Evolutionary conservation across 1,140 invertebrate genomes (phyloP), one percentile per base, ranked within the genome.

Genomic region (Eurosta solidaginis): DNA sequence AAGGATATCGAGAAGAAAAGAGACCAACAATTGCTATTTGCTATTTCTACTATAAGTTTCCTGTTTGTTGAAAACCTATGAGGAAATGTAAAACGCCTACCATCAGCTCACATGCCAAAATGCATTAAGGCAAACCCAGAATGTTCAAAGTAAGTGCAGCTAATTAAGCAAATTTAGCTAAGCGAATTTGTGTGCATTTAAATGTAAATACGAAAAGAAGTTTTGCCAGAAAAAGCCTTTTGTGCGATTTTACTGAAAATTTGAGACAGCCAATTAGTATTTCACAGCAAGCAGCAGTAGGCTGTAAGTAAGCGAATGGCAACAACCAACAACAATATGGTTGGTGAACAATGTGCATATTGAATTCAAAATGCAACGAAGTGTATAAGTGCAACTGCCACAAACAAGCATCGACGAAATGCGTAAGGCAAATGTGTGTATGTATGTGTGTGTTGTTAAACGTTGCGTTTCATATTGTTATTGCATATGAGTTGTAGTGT

Each of bases 341-440:
- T 40, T 68, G 22, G 6, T 33, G 59, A 33, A 29, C 4, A 40
- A 68, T 33, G 40, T 68, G 59, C 59, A 36, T n/a, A n/a, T 29
- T 68, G 59, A 68, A 68, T 68, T 29, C 59, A 68, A 68, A 68
- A 40, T 68, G 59, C 59, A 68, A 22, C 59, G 33, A 68, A 68
- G 59, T 68, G 59, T 68, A n/a, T n/a, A 68, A 68, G 40, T 68
- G 59, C 59, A 68, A 68, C 59, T 68, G 59, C 59, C 59, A 29
- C 59, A 14, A 40, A 68, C 59, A 68, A 40, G 59, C n/a, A n/a
- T n/a, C n/a, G 40, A 20, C 33, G 27, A 12, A 68, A 68, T 59
- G n/a, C n/a, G n/a, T n/a, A n/a, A n/a, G n/a, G n/a, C n/a, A n/a
- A n/a, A n/a, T n/a, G n/a, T n/a, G n/a, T n/a, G n/a, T n/a, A n/a